Conservation (phyloP, 2,888 invertebrate species). For the Ennomos quercinarius region DNA sequence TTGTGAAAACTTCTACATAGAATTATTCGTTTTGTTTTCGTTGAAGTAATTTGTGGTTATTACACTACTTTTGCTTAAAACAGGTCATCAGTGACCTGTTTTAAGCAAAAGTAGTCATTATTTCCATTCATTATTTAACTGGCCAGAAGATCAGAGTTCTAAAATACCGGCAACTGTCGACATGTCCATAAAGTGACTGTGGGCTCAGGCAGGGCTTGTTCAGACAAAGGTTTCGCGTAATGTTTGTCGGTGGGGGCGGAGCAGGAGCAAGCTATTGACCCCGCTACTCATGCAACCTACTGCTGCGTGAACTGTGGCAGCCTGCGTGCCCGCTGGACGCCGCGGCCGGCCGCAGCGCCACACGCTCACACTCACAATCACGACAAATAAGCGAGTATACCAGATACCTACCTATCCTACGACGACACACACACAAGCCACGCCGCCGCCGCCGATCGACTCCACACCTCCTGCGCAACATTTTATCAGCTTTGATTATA, state of each 20-base stretch:
- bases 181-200: conserved; percentile 18
- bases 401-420: no score
- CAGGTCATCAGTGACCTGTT: no score
- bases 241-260: conserved; percentile 36
- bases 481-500: conserved; percentile 35
- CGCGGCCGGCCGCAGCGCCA: conserved; percentile 33
- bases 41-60: neutral
- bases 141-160: neutral
- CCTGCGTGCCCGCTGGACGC: conserved; percentile 42
- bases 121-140: no score
- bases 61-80: neutral
- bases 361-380: conserved; percentile 23
- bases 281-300: conserved; percentile 59
- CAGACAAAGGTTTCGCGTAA: conserved; percentile 40
- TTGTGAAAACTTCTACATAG: neutral
- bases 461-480: conserved; percentile 30
- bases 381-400: neutral
- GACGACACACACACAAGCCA: no score
- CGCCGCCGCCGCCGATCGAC: conserved; percentile 20
- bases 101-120: neutral
- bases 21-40: neutral
- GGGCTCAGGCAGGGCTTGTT: conserved; percentile 11
- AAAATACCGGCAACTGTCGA: conserved; percentile 1
- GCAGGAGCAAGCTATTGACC: conserved; percentile 71
- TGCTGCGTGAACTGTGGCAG: conserved; percentile 37